Percentiles rank a stretch among this genome's conserved stretches.
Evolutionary conservation across 2,797 vertebrate genomes (phyloP).

Genomic region (Hydrocynus forskahlii): DNA sequence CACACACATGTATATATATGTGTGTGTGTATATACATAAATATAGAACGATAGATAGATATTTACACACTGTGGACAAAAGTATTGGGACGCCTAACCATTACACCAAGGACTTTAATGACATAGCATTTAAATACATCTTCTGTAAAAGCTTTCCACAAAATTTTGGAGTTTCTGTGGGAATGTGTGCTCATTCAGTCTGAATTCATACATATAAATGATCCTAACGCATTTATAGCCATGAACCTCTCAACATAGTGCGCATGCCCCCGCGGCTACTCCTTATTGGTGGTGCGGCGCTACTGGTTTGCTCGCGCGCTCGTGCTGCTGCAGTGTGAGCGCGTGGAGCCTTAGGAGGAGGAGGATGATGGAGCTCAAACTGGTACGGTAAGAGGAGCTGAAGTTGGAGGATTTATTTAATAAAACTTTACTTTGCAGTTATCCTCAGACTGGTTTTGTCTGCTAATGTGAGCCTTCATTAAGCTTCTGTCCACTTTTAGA

Average conservation of each 20-base stretch:
- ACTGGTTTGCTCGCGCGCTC: not conserved
- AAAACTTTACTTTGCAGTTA: not conserved
- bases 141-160: no score
- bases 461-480: not conserved
- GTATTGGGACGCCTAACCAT: no score
- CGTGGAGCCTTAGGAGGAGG: not conserved
- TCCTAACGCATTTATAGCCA: no score
- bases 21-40: no score
- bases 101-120: no score
- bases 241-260: not conserved
- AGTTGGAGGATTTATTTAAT: not conserved
- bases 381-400: constrained; percentile 11
- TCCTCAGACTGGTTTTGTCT: not conserved
- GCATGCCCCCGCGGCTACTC: not conserved
- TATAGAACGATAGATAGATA: no score
- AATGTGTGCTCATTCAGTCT: no score
- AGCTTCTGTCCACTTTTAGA: not conserved
- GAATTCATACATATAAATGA: no score
- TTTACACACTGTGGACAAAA: no score
- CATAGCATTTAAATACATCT: no score
- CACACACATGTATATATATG: no score
- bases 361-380: constrained; percentile 8
- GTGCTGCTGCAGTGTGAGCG: not conserved
- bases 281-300: not conserved
- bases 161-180: no score